Evolutionary conservation across 1,140 invertebrate genomes (phyloP).

Genomic region (Rhynchophorus ferrugineus): DNA sequence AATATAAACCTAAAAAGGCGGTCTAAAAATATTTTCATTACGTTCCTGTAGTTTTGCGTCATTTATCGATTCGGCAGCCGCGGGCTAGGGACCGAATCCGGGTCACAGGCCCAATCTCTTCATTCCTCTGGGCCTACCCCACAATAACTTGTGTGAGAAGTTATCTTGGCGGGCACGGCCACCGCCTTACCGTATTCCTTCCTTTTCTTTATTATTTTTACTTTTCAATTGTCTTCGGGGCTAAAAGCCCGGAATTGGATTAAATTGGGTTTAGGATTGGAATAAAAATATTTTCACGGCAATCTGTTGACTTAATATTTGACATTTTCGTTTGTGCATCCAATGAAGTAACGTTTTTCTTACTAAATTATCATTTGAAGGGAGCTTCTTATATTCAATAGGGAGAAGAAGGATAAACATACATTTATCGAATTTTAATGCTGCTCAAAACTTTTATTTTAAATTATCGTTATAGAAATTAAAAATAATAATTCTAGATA

Average conservation of each 20-base stretch:
- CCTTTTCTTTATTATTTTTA: conserved; percentile 14
- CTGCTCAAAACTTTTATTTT: too few species aligned
- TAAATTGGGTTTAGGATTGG: conserved; percentile 1
- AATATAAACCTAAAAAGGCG: too few species aligned
- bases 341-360: too few species aligned
- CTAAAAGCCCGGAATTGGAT: conserved; percentile 1
- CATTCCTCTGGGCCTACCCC: conserved; percentile 12
- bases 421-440: too few species aligned
- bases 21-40: conserved; percentile 1
- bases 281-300: background rate
- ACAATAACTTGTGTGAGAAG: conserved; percentile 18
- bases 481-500: too few species aligned
- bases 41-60: conserved; percentile 9
- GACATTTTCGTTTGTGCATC: too few species aligned
- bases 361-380: too few species aligned
- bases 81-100: background rate
- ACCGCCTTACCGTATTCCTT: conserved; percentile 4
- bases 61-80: conserved; percentile 7
- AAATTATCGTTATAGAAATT: too few species aligned
- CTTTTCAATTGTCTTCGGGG: conserved; percentile 11
- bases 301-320: background rate
- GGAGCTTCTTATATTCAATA: too few species aligned
- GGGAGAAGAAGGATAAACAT: too few species aligned
- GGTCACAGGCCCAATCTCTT: conserved; percentile 16
- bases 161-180: conserved; percentile 7